Percentiles rank a stretch among this genome's conserved stretches.
These are phyloP conservation scores for Myiotriccus ornatus DNA, from an alignment of 2,797 vertebrate genomes.

Conservation along the genomic window DNA sequence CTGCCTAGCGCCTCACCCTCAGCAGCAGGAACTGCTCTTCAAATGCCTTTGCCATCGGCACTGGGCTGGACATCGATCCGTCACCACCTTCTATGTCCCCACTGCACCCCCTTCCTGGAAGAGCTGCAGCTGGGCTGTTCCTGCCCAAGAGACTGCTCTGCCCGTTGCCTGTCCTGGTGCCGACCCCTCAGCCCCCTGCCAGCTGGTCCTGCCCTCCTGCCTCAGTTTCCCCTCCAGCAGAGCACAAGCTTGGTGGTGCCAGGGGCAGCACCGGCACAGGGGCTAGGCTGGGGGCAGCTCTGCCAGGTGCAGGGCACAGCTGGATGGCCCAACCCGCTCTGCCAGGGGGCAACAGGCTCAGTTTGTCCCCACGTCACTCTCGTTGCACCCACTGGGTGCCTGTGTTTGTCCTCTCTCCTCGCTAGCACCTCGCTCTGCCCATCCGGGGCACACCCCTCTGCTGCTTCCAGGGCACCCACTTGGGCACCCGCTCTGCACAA, in stretches of 20 bases:
- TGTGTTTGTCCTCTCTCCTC: fast-evolving
- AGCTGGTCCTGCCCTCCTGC: not conserved
- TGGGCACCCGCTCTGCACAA: not conserved
- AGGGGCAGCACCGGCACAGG: fast-evolving
- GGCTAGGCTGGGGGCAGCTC: not conserved
- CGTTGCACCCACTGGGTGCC: fast-evolving
- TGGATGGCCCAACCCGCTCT: not conserved
- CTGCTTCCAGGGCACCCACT: not conserved
- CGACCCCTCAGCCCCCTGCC: fast-evolving
- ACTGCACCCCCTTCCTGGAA: not conserved
- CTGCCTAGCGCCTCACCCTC: not conserved
- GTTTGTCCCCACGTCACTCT: not conserved
- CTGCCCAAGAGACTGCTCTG: not conserved
- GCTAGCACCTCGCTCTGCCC: fast-evolving
- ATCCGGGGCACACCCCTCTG: not conserved
- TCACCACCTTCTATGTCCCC: not conserved
- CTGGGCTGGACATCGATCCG: not conserved
- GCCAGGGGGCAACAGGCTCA: not conserved
- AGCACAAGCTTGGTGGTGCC: fast-evolving
- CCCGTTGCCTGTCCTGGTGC: fast-evolving
- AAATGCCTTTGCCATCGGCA: not conserved
- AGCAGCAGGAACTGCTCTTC: not conserved
- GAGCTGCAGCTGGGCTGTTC: not conserved
- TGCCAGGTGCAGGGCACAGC: not conserved
- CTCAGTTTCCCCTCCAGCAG: not conserved